Evolutionary conservation across 2,113 vertebrate genomes (phyloP), one percentile per base, ranked within the genome.

Genomic region (Telmatochromis bifrenatus): DNA sequence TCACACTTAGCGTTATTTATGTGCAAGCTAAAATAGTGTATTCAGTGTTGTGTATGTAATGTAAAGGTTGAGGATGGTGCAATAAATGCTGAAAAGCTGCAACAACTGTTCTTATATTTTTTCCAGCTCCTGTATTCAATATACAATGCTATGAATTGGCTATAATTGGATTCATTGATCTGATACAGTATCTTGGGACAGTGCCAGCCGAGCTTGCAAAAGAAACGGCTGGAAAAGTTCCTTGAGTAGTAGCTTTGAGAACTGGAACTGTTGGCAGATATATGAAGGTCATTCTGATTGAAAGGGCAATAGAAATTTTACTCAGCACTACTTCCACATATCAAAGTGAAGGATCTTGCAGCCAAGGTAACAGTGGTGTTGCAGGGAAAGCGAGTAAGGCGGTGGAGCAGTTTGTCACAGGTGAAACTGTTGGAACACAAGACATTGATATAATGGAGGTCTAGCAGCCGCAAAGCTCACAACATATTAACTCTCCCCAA

Each of bases 31-130:
- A 10, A 56, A 73, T 85, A 35, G 79, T 82, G 51, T 77, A 47
- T 53, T 75, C 90, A 83, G 86, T 91, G 53, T 81, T 60, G 51
- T 83, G 47, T 89, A 33, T 89, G 80, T 91, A 89, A 49, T 85
- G 17, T 65, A 42, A 87, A 68, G 28, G 19, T 68, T 17, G 23
- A 85, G 15, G 37, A 33, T 79, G 81, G 54, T 90, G 73, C 65
- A 94, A 91, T 93, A 94, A 94, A 93, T 31, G 81, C 80, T 81
- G 83, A 88, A 90, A 90, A 82, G 49, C 54, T 84, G 81, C 35
- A 85, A 62, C 12, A 42, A 15, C 62, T 7, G 35, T 7, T 31
- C 14, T 17, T 58, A 2, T 54, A 1, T 54, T 2, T 17, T 17
- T 77, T 3, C 6, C 1, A 19, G 13, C 13, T 4, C n/a, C 21